Percentiles rank a stretch among this genome's conserved stretches.
These are phyloP conservation scores for Ptychodera flava DNA, from an alignment of 35 echinoderm and acorn worm genomes.

Conservation along the genomic window DNA sequence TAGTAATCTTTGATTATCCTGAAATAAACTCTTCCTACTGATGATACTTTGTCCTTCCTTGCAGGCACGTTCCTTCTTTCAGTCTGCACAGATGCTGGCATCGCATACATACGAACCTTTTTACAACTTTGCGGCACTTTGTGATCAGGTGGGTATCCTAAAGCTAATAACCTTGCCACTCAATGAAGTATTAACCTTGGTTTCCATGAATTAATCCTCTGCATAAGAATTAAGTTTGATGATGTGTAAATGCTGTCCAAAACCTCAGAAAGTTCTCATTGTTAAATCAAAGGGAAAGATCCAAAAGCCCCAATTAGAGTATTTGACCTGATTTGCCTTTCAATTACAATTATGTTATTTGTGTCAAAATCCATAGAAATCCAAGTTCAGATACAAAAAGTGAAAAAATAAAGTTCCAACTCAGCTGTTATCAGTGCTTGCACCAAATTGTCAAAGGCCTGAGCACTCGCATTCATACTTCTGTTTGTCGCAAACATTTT, in stretches of 20 bases:
- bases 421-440: too few species aligned
- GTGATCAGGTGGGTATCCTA: slow-evolving; percentile 66
- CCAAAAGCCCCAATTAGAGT: background rate
- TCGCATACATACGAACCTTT: slow-evolving; percentile 95
- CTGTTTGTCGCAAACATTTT: too few species aligned
- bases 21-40: too few species aligned
- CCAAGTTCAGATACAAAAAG: too few species aligned
- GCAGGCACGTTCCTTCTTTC: slow-evolving; percentile 94
- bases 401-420: too few species aligned
- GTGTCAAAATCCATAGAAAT: too few species aligned
- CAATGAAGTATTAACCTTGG: background rate
- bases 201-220: background rate
- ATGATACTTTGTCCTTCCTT: too few species aligned
- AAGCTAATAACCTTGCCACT: background rate
- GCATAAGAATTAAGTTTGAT: background rate
- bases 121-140: slow-evolving; percentile 89
- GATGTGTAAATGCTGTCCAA: background rate
- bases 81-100: slow-evolving; percentile 70
- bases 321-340: background rate
- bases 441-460: too few species aligned
- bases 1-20: too few species aligned
- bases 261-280: background rate
- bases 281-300: background rate
- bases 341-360: too few species aligned
- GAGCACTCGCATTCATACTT: too few species aligned